Base-by-base conservation (phyloP, 2,113 vertebrate genomes). In the Colistium nudipinnis region DNA sequence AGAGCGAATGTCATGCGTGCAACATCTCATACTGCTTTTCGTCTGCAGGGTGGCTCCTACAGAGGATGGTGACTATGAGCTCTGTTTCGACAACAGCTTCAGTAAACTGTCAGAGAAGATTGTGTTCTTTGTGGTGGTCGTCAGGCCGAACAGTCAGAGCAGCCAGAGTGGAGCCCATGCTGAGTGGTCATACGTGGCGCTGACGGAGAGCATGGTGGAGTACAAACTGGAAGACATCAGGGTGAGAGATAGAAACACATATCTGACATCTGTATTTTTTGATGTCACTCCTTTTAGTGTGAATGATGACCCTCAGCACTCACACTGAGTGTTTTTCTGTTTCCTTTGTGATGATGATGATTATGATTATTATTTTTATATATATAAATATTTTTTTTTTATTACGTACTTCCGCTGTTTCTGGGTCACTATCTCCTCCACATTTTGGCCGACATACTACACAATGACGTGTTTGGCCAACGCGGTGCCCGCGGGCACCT, bases 71-170 rank as follows among this genome's bases (percentile, higher is more conserved):
- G 96, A 97, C 82, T 96, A 97, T 87, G 90, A 86, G 61, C 82
- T 97, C 39, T 98, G 96, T 74, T 98, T 98, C n/a, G 96, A 98
- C 89, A 96, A 97, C 90, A 95, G 93, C 81, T 97, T 95, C 88
- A 96, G 95, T 82, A 93, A 91, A 38, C 78, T 95, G 57, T 95
- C 94, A 0, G 92, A 94, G 86, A 98, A 98, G 85, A 83, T 97
- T 68, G 93, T 97, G 36, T 96, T 96, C 84, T 95, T 97, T 5
- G 92, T 93, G 76, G 90, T 97, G 41, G 84, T 94, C 70, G 84
- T 95, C 10, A 22, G 17, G n/a, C 11, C 51, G 11, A 93, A 93
- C 52, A 89, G 90, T 27, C 75, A 87, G 43, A 74, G 22, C 11
- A 76, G 82, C 7, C 61, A 20, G 19, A 52, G 54, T 0, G 33